Percentiles rank a stretch among this genome's conserved stretches.
These are phyloP conservation scores for Spermophilus dauricus DNA, from an alignment of 2,113 vertebrate genomes.

Conservation along the genomic window DNA sequence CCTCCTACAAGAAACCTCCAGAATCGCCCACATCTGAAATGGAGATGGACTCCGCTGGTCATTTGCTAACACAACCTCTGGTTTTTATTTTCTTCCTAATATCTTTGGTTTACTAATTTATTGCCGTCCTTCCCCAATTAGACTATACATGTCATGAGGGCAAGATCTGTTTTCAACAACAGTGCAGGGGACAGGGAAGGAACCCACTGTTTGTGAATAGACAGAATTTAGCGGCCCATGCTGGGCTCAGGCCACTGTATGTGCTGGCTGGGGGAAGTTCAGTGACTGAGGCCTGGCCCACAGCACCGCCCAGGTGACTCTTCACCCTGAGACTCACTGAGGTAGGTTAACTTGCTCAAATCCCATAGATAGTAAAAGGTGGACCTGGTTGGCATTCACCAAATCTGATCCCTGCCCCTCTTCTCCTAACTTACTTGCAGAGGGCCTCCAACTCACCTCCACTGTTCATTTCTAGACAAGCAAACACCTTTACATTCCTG, in stretches of 20 bases:
- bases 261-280: background rate
- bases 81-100: background rate
- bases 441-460: background rate
- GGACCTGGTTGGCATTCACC: fast-evolving
- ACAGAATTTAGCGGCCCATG: fast-evolving
- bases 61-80: background rate
- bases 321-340: background rate
- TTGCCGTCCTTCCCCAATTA: background rate
- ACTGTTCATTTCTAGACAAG: background rate
- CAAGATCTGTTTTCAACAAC: background rate
- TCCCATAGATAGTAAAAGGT: background rate
- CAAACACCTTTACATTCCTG: background rate
- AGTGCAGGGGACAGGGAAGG: background rate
- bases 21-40: background rate
- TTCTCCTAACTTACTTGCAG: background rate
- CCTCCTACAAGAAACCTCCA: background rate
- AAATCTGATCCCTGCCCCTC: background rate
- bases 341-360: background rate
- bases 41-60: fast-evolving
- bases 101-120: background rate
- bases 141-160: too few relatives aligned
- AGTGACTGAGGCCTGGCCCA: too few relatives aligned
- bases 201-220: background rate
- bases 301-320: fast-evolving
- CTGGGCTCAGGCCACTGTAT: too few relatives aligned